Evolutionary conservation across 2,113 vertebrate genomes (phyloP).

Genomic region (Oceanites oceanicus): DNA sequence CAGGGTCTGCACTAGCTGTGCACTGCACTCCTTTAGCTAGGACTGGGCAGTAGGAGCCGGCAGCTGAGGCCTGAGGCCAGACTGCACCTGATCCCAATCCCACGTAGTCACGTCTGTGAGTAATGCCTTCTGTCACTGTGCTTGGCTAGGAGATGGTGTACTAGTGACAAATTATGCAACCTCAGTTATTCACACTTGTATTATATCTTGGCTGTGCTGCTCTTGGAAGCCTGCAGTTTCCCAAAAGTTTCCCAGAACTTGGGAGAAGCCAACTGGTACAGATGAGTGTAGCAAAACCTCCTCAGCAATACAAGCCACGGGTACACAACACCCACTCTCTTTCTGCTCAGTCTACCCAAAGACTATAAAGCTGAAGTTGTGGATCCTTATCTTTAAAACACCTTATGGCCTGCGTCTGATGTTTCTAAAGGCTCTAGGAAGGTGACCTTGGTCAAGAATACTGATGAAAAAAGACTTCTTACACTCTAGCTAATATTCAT

Average conservation of each 20-base stretch:
- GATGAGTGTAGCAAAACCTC: background rate
- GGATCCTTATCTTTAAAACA: background rate
- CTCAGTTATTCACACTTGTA: constrained; percentile 40
- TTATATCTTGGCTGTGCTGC: constrained; percentile 25
- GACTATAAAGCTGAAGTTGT: background rate
- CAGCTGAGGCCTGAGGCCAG: background rate
- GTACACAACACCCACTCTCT: background rate
- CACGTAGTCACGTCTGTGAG: background rate
- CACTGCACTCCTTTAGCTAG: background rate
- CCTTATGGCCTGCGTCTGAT: background rate
- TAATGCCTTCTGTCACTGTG: constrained; percentile 29
- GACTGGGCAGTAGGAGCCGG: background rate
- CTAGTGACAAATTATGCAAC: background rate
- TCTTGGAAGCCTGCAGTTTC: constrained; percentile 21
- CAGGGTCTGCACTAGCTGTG: background rate
- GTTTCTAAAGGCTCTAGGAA: background rate
- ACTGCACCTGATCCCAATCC: background rate
- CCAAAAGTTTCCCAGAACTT: constrained; percentile 16
- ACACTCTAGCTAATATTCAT: background rate
- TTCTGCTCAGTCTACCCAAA: background rate
- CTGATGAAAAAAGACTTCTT: background rate
- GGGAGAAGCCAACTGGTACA: constrained; percentile 24
- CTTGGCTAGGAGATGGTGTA: constrained; percentile 1
- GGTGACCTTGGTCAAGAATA: background rate
- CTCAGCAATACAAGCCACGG: background rate